Conservation (phyloP, 2,113 vertebrate species). For the Dromas ardeola region DNA sequence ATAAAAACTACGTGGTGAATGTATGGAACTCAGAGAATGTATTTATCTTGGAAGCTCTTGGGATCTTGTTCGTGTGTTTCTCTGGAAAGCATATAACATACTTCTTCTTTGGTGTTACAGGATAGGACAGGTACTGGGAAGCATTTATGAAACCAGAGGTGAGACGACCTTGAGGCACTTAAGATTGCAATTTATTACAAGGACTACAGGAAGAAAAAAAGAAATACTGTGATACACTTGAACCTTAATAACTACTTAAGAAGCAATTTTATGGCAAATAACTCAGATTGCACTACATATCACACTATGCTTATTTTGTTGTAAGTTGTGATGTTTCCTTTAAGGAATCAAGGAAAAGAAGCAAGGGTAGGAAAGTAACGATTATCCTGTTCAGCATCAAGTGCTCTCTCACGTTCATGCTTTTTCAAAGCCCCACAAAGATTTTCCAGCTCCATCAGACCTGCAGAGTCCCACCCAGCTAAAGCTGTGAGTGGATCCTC, state of each 20-base stretch:
- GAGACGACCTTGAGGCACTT: not conserved
- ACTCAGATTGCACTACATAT: not conserved
- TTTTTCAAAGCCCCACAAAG: not conserved
- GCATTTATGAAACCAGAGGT: not conserved
- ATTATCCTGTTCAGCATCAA: not conserved
- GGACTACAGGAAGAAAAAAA: not conserved
- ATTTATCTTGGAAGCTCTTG: constrained; percentile 49
- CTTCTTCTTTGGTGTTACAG: not conserved
- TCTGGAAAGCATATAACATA: not conserved
- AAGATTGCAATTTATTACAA: not conserved
- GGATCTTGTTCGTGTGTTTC: not conserved
- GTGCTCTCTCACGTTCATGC: not conserved
- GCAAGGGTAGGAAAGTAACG: not conserved
- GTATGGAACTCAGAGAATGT: constrained; percentile 45
- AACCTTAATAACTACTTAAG: not conserved
- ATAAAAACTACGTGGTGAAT: not conserved
- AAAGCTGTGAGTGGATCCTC: not conserved
- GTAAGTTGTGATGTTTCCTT: not conserved
- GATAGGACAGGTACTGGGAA: not conserved
- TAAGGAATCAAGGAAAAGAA: not conserved
- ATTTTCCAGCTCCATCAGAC: not conserved
- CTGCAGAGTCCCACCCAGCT: not conserved
- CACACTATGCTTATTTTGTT: not conserved
- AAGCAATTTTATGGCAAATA: not conserved
- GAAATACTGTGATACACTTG: not conserved